These are phyloP conservation scores for Polia nebulosa DNA, from an alignment of 2,888 invertebrate species.

Conservation along the genomic window DNA sequence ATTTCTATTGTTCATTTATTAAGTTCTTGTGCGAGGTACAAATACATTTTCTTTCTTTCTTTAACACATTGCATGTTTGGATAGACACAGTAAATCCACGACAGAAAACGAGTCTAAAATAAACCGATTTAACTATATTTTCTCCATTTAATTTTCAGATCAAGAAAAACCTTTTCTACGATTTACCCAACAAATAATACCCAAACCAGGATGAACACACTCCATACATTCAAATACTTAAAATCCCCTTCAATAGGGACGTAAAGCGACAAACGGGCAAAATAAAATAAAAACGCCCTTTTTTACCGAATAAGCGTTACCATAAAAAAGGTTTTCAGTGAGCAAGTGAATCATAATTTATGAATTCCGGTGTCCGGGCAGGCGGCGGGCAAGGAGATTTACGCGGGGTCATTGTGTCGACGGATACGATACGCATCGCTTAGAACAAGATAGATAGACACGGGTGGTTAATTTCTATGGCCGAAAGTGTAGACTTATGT, in stretches of 20 bases:
- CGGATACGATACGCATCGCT: slow-evolving; percentile 77
- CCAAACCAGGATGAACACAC: slow-evolving; percentile 44
- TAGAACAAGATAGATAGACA: slow-evolving; percentile 68
- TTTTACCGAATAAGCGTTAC: slow-evolving; percentile 89
- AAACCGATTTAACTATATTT: neutral
- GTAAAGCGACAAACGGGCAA: slow-evolving; percentile 84
- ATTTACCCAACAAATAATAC: slow-evolving; percentile 39
- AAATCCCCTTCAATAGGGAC: slow-evolving; percentile 71
- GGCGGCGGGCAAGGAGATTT: slow-evolving; percentile 81
- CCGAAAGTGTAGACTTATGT: slow-evolving; percentile 29
- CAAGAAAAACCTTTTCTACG: slow-evolving; percentile 14
- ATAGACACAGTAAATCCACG: neutral
- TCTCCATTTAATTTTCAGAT: slow-evolving; percentile 1
- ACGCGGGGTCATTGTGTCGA: slow-evolving; percentile 89
- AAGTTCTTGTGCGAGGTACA: too few relatives aligned
- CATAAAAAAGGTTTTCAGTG: slow-evolving; percentile 91
- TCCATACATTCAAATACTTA: slow-evolving; percentile 61
- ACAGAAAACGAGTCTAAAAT: neutral
- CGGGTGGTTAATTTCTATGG: slow-evolving; percentile 43
- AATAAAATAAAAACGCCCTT: slow-evolving; percentile 87
- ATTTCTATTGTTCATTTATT: too few relatives aligned
- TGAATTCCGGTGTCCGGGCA: slow-evolving; percentile 89
- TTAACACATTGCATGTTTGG: too few relatives aligned
- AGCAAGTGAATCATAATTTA: slow-evolving; percentile 91
- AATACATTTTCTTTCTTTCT: too few relatives aligned